Base-by-base conservation (phyloP, 2,888 invertebrate species). In the Amphipoea lucens region DNA sequence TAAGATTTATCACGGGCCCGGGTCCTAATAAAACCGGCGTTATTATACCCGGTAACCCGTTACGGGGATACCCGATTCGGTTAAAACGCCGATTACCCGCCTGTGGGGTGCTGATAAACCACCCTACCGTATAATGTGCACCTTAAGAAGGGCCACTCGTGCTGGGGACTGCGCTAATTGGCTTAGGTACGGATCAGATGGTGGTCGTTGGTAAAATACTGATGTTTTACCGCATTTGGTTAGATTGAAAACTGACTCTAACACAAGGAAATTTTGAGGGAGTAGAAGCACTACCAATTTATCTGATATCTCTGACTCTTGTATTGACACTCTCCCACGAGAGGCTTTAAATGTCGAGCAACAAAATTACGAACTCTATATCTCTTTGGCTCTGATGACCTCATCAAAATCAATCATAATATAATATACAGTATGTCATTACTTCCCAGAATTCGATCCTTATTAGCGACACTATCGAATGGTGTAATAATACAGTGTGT, bases 41-140 rank as follows among this genome's bases (percentile, higher is more conserved):
- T 85, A 83, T 83, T 83, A 78, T 73, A 63, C 68, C 79, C 85
- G 74, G 72, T 79, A 79, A 72, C 79, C 85, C 66, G 78, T 79
- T 71, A 84, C 57, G 45, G 74, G 54, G 71, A 62, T 76, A 78
- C 81, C 81, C 73, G 73, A 60, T 87, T 79, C 69, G 72, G 78
- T 76, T 88, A 81, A 79, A 87, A 40, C 79, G 77, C 11, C 79
- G 87, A 87, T 89, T 89, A 84, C 76, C 42, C 84, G 88, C 75
- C 88, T 89, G 85, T 73, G 72, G 89, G 87, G 87, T 65, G 51
- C 79, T 70, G 89, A 88, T 88, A 88, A 88, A 83, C 78, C 79
- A 77, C 81, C 86, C 73, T 29, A 63, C 29, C 54, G 71, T 60
- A 71, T 42, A 76, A 78, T 60, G 45, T 42, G 63, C 4, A 76